These are phyloP conservation scores for Poeciliopsis retropinna DNA, from an alignment of 2,113 vertebrate species.

Conservation along the genomic window DNA sequence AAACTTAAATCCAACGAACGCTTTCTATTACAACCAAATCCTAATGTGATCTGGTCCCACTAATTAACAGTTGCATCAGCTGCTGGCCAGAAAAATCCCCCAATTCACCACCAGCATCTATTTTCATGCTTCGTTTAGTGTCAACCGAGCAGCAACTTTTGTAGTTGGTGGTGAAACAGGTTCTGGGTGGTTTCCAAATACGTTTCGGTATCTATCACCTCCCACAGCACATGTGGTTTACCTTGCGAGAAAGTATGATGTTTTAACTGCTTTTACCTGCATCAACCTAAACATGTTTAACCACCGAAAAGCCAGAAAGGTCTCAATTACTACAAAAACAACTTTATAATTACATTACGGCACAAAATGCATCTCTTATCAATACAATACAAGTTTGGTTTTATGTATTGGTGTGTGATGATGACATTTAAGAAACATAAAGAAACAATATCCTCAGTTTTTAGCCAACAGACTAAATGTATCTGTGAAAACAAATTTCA, in stretches of 20 bases:
- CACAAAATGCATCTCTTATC: neutral
- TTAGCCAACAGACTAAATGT: too few species aligned
- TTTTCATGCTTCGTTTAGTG: neutral
- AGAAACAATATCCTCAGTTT: neutral
- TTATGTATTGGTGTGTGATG: neutral
- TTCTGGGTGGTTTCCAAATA: constrained; percentile 20
- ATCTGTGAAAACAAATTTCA: neutral
- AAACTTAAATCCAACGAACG: neutral
- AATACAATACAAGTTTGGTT: neutral
- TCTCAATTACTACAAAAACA: neutral
- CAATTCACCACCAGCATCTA: neutral
- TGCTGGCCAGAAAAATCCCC: neutral
- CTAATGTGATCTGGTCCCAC: neutral
- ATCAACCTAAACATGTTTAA: neutral
- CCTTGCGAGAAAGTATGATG: neutral
- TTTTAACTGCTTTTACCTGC: neutral
- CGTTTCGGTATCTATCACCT: neutral
- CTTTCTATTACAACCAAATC: too few species aligned
- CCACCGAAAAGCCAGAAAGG: neutral
- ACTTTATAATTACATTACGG: neutral
- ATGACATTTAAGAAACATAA: neutral
- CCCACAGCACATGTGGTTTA: neutral
- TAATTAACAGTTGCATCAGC: neutral
- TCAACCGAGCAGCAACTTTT: rapidly evolving
- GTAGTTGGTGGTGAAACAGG: neutral